A percentile compares a stretch with the other conserved stretches of the same genome.
phyloP scores from a whole-genome alignment of 92 coral and sea anemone genomes.

The Galaxea fascicularis region DNA sequence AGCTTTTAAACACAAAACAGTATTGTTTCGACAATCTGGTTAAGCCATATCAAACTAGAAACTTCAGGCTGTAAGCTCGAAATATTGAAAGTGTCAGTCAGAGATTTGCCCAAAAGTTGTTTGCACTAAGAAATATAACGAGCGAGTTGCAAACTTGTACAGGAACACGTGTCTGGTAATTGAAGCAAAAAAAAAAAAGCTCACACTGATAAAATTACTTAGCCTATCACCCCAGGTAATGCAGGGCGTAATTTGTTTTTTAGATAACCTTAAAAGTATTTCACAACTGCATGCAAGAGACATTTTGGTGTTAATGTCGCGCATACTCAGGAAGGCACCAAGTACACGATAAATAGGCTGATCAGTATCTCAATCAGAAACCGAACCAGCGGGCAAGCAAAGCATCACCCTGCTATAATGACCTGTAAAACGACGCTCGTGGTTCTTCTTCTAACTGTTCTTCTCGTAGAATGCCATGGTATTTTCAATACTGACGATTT shows the following conservation, averaged over 20 bases:
- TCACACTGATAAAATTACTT: neutral
- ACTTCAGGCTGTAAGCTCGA: neutral
- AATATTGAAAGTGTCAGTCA: neutral
- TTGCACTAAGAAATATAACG: neutral
- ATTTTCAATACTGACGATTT: too few relatives aligned
- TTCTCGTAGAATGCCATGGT: neutral
- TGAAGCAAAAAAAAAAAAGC: neutral
- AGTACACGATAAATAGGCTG: neutral
- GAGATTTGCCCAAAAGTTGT: neutral
- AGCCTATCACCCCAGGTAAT: slow-evolving; percentile 15
- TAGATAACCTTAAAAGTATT: neutral
- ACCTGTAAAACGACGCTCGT: neutral
- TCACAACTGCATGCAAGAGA: neutral
- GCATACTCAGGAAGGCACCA: neutral
- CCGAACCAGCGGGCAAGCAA: neutral
- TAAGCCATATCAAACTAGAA: neutral
- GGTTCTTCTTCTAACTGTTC: neutral
- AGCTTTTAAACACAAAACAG: neutral
- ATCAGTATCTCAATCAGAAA: neutral
- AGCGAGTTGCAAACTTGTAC: too few relatives aligned
- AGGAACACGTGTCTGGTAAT: neutral
- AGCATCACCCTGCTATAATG: neutral
- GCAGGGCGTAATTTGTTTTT: slow-evolving; percentile 10
- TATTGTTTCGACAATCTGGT: neutral
- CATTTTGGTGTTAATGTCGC: neutral